These are phyloP conservation scores for Galagoides demidoff DNA, from an alignment of 2,797 vertebrate genomes.

Conservation along the genomic window DNA sequence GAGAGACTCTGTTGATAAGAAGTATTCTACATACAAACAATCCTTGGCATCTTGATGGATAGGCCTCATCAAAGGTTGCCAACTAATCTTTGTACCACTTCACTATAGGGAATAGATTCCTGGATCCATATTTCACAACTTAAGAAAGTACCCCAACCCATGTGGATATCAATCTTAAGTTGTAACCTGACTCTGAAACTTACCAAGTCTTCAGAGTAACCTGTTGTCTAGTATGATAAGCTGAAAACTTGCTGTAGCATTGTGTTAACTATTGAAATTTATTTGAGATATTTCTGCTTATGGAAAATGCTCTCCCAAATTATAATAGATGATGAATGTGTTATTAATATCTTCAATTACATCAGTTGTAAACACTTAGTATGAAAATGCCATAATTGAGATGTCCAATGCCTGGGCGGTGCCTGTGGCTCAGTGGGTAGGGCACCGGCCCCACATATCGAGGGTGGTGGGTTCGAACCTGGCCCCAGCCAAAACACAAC, in stretches of 20 bases:
- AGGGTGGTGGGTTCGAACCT: too few relatives aligned
- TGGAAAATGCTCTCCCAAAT: neutral
- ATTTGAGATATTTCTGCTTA: neutral
- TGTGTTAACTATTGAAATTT: neutral
- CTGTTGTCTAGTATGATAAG: neutral
- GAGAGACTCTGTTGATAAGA: neutral
- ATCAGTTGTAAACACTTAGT: neutral
- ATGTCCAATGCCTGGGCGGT: neutral
- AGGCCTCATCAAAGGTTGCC: neutral
- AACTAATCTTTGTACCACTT: neutral
- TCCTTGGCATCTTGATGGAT: neutral
- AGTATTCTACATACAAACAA: neutral
- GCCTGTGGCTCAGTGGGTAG: too few relatives aligned
- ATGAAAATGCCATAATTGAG: neutral
- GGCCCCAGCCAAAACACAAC: too few relatives aligned
- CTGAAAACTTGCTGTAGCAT: neutral
- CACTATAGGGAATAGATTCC: neutral
- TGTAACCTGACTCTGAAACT: neutral
- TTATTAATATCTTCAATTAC: neutral
- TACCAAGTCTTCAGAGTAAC: neutral
- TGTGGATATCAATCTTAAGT: neutral
- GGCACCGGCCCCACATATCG: too few relatives aligned
- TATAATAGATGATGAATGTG: neutral
- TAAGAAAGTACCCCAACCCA: neutral
- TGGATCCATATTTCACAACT: neutral